Conservation (phyloP, 1,140 invertebrate species). For the Sminthurinus signatus region DNA sequence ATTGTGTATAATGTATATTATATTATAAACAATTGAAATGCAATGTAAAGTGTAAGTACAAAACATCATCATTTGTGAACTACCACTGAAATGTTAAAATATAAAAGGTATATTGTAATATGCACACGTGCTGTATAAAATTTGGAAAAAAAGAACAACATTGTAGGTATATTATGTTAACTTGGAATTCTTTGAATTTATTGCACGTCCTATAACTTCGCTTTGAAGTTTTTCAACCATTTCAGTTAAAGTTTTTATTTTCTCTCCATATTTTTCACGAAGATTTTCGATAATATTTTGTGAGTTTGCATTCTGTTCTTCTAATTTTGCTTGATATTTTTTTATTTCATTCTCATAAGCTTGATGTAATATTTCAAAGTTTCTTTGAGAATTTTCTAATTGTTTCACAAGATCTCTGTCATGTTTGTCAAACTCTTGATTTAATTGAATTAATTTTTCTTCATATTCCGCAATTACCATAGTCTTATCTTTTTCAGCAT, state of each 20-base stretch:
- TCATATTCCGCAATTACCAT: background rate
- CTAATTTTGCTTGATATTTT: background rate
- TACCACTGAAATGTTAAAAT: too few relatives aligned
- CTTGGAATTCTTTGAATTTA: background rate
- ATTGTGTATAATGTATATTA: too few relatives aligned
- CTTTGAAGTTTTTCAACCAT: constrained; percentile 14
- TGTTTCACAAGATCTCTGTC: background rate
- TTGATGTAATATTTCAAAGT: background rate
- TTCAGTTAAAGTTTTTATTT: background rate
- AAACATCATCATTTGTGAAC: too few relatives aligned
- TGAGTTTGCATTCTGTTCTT: background rate
- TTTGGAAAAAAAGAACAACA: background rate
- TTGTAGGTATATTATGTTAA: too few relatives aligned
- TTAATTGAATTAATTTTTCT: background rate
- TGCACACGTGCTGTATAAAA: background rate
- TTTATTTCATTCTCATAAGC: background rate
- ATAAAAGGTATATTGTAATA: too few relatives aligned
- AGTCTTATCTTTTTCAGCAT: background rate
- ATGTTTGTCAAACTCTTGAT: background rate
- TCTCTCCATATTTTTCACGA: background rate
- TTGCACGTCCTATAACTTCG: background rate
- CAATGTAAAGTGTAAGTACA: too few relatives aligned
- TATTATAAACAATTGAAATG: too few relatives aligned
- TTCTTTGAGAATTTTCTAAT: background rate
- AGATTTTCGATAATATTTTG: constrained; percentile 5